Base-by-base conservation (phyloP, 2,797 vertebrate genomes). In the Falco naumanni region DNA sequence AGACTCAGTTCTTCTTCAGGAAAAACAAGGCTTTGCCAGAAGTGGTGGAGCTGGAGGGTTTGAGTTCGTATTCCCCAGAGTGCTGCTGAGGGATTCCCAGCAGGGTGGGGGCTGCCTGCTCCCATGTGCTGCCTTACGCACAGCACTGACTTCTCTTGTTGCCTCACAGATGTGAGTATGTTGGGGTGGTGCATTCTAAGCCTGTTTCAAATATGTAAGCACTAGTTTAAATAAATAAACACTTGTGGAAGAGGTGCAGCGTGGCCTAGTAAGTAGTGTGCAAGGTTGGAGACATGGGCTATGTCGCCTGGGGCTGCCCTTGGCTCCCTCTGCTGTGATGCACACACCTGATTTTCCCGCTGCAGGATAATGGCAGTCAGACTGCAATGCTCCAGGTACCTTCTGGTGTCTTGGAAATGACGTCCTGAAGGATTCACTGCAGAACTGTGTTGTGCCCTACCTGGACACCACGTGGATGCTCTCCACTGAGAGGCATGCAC, bases 21-120 rank as follows among this genome's bases (percentile, higher is more conserved):
- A 97, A 65, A 41, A 98, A 98, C 21, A 84, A 95, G 31, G 98
- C 98, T 77, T 79, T 98, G 87, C 97, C 97, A 1, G 90, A 98
- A 65, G 96, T 95, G 6, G 63, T 48, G 1, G 97, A 96, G 34
- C 76, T 96, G 82, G 87, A 95, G 33, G 64, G 87, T 19, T 53
- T 96, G n/a, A 94, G 81, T 11, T 80, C 59, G 5, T 97, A 92
- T 71, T 34, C 76, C 54, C 50, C 68, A 1, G 37, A 50, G 47
- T 21, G 16, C 26, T 48, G 45, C 71, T 43, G 74, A 84, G 63
- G 50, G 65, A 7, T 16, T 66, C 19, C 39, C 3, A 1, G 53
- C 0, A 1, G 17, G 13, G 4, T 4, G 12, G 12, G 9, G n/a
- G 29, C 48, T 21, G 5, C 37, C 39, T 17, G 50, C 22, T 41